Base-by-base conservation (phyloP, 2,888 invertebrate species). In the Lymantria dispar region DNA sequence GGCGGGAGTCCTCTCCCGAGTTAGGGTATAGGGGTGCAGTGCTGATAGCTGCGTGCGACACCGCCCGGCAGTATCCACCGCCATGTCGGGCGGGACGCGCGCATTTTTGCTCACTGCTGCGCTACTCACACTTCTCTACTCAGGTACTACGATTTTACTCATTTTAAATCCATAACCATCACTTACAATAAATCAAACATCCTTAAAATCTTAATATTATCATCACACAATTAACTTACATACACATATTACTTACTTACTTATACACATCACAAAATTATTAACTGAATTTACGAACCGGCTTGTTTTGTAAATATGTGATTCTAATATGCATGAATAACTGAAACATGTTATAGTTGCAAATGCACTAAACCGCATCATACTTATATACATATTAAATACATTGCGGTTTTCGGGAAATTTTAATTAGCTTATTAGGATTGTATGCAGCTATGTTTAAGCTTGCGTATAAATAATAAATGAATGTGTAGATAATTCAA, bases 21-120 rank as follows among this genome's bases (percentile, higher is more conserved):
- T 56, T 57, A 58, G 60, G 59, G 70, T 65, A 65, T 22, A 63
- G 68, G 58, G 72, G 64, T 15, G 71, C 63, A 68, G 57, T 64
- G 22, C 22, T 22, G 60, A 68, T 49, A 60, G 50, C 57, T 57
- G 70, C 72, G 81, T 76, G 70, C 87, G 12, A 8, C 13, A 11
- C 22, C 22, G 22, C 10, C 22, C 42, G 86, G 85, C 89, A 89
- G 87, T 88, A 73, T 70, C 84, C 78, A 79, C 80, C 85, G 85
- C 82, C 82, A 91, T 90, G 91, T 78, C 82, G 86, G 83, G 83
- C 79, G 85, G 84, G 72, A 75, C 82, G 74, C 89, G 87, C 80
- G 88, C 76, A 65, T 76, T 77, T 47, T 59, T 89, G 53, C 80
- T 90, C 47, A 59, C 68, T 14, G 70, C 77, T 59, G 85, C 85